Percentiles rank a stretch among this genome's conserved stretches.
Evolutionary conservation across 1,140 invertebrate species (phyloP).

Genomic region (Camponotus pennsylvanicus): DNA sequence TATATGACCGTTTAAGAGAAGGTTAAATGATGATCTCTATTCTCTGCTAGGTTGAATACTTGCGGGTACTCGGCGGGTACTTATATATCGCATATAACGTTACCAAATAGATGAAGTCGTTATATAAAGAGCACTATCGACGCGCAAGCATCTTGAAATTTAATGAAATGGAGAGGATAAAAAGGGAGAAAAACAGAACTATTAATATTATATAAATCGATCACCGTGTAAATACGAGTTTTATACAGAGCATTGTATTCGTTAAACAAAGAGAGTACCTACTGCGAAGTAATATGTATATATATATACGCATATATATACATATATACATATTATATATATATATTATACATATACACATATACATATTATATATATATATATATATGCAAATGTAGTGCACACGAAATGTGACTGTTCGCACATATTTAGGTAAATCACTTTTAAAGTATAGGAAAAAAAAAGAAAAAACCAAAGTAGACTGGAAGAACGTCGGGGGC

Average conservation of each 20-base stretch:
- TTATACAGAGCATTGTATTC: slow-evolving; percentile 86
- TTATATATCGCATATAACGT: slow-evolving; percentile 44
- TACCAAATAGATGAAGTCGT: slow-evolving; percentile 72
- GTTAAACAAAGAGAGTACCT: slow-evolving; percentile 80
- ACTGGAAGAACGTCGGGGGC: slow-evolving; percentile 69
- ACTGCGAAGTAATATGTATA: slow-evolving; percentile 79
- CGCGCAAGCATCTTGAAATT: slow-evolving; percentile 57
- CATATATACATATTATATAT: slow-evolving; percentile 69
- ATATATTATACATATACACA: slow-evolving; percentile 57
- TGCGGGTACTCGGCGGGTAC: slow-evolving; percentile 56
- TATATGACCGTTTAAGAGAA: slow-evolving; percentile 66
- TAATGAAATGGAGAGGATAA: slow-evolving; percentile 40
- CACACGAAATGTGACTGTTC: slow-evolving; percentile 76
- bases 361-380: slow-evolving; percentile 76
- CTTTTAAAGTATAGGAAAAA: slow-evolving; percentile 80
- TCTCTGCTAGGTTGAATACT: slow-evolving; percentile 81
- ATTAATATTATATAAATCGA: slow-evolving; percentile 78
- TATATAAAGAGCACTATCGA: slow-evolving; percentile 71
- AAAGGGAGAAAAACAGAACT: slow-evolving; percentile 56
- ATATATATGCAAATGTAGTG: slow-evolving; percentile 77
- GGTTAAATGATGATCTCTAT: slow-evolving; percentile 76
- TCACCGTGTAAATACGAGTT: slow-evolving; percentile 86
- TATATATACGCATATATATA: slow-evolving; percentile 74
- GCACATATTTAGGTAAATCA: slow-evolving; percentile 78
- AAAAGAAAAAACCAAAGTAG: slow-evolving; percentile 68